Base-by-base conservation (phyloP, 2,113 vertebrate species). In the Leptobrachium ailaonicum region DNA sequence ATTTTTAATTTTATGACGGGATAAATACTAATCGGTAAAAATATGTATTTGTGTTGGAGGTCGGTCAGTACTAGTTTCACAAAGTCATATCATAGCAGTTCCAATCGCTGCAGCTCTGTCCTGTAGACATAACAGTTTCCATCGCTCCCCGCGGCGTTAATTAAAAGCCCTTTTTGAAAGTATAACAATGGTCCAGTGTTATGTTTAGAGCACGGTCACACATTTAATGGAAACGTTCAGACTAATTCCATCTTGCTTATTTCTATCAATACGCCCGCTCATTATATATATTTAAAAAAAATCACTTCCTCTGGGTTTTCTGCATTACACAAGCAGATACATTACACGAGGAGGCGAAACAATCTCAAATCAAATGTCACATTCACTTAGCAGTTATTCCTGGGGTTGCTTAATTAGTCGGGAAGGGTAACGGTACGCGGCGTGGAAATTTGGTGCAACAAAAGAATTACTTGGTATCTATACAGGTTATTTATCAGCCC, bases 61-160 rank as follows among this genome's bases (percentile, higher is more conserved):
- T 12, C 2, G 11, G 56, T 60, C 11, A 60, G 13, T 12, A 60
- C 11, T 14, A 60, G 6, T 60, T 60, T 12, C 10, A 14, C 56
- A 60, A 60, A 60, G 8, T 14, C 11, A 10, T 14, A 14, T 14
- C 10, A 13, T 12, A 60, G 10, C 56, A 60, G 13, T 8, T 70
- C 4, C n/a, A 47, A 54, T 71, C 69, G 53, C 53, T 47, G 45
- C 14, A 2, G 45, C n/a, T 71, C 32, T 12, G 14, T 43, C 40
- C 40, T 54, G 43, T 54, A 71, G 69, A 71, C 69, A 40, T 53
- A 71, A 71, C 69, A 71, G 44, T 13, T 7, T n/a, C 42, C 42
- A n/a, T 40, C 7, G 1, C 44, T 71, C 69, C 69, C 69, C 50
- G 45, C 5, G 69, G 69, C 69, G 9, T 40, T 53, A 53, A 71